phyloP scores from a whole-genome alignment of 2,797 vertebrate genomes.

The Neosalanx taihuensis region DNA sequence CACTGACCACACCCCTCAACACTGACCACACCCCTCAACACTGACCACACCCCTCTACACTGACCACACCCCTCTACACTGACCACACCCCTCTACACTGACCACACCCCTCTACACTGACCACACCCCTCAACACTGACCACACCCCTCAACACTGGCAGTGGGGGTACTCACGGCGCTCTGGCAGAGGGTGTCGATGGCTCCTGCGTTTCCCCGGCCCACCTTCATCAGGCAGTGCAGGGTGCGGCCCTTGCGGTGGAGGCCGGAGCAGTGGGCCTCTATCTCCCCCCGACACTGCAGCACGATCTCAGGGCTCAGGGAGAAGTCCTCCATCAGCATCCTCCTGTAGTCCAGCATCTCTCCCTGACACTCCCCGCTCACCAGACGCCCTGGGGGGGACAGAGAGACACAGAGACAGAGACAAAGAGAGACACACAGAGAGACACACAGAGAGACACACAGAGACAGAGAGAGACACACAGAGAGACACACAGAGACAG shows the following conservation, averaged over 20 bases:
- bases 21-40: too few relatives aligned
- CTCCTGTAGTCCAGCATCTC: slow-evolving; percentile 97
- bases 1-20: too few relatives aligned
- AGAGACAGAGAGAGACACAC: too few relatives aligned
- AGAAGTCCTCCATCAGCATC: slow-evolving; percentile 99
- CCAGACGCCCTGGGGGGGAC: slow-evolving; percentile 77
- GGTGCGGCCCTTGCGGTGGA: slow-evolving; percentile 93
- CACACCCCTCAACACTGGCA: too few relatives aligned
- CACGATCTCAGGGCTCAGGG: slow-evolving; percentile 94
- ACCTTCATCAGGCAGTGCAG: slow-evolving; percentile 97
- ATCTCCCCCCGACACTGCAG: slow-evolving; percentile 94
- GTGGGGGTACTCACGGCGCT: slow-evolving; percentile 80
- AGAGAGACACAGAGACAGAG: too few relatives aligned
- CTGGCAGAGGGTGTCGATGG: slow-evolving; percentile 85
- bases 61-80: too few relatives aligned
- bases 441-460: neutral
- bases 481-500: too few relatives aligned
- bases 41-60: too few relatives aligned
- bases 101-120: too few relatives aligned
- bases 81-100: too few relatives aligned
- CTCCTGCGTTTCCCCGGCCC: slow-evolving; percentile 82
- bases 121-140: too few relatives aligned
- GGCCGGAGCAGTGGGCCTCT: slow-evolving; percentile 90
- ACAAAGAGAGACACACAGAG: slow-evolving; percentile 1
- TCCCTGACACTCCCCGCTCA: slow-evolving; percentile 94